Evolutionary conservation across 2,888 invertebrate species (phyloP).

Genomic region (Hemicrepidius hirtus): DNA sequence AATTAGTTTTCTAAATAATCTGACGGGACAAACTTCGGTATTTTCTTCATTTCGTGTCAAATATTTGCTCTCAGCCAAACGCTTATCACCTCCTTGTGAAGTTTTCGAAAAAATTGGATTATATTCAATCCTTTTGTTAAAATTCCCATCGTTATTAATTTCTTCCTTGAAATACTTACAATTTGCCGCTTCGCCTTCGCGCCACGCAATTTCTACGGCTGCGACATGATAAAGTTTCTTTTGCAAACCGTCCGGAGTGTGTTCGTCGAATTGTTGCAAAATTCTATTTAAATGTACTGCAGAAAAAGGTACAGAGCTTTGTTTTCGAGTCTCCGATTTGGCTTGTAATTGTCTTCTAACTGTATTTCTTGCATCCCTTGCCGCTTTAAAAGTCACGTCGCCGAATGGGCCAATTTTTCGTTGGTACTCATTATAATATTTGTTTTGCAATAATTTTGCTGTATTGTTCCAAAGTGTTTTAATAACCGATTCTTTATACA

Average conservation of each 20-base stretch:
- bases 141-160: too few relatives aligned
- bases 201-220: conserved; percentile 39
- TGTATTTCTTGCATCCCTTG: conserved; percentile 44
- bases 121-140: not conserved
- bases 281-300: not conserved
- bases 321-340: conserved; percentile 48
- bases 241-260: conserved; percentile 18
- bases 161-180: too few relatives aligned
- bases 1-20: not conserved
- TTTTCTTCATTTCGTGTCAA: not conserved
- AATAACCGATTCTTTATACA: too few relatives aligned
- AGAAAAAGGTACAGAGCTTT: not conserved
- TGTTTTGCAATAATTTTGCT: too few relatives aligned
- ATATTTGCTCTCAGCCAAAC: not conserved
- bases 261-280: conserved; percentile 5
- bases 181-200: not conserved
- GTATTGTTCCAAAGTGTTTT: too few relatives aligned
- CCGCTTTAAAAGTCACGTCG: conserved; percentile 36
- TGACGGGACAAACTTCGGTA: not conserved
- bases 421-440: too few relatives aligned
- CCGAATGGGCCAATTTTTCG: conserved; percentile 45
- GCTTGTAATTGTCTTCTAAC: conserved; percentile 41
- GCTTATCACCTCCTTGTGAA: not conserved
- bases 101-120: not conserved
- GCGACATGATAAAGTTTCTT: conserved; percentile 64